Conservation (phyloP, 2,113 vertebrate species). For the Uropsilus gracilis region DNA sequence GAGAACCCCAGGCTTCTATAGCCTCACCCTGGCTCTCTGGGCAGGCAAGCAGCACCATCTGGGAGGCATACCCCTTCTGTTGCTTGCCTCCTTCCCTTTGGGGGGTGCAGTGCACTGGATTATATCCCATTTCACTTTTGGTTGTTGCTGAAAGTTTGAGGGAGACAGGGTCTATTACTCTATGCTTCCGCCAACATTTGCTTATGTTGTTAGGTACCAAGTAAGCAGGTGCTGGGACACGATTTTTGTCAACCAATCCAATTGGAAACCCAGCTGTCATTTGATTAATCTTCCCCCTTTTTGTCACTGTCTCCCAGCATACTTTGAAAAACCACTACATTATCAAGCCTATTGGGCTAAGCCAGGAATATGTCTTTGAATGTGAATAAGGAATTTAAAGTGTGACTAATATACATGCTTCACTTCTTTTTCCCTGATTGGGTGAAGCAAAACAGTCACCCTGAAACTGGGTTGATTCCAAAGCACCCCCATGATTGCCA, state of each 20-base stretch:
- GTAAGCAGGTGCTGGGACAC: background rate
- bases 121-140: background rate
- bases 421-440: background rate
- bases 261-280: background rate
- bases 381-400: constrained; percentile 45
- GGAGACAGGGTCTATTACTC: background rate
- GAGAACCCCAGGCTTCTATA: too few relatives aligned
- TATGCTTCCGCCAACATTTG: background rate
- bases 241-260: background rate
- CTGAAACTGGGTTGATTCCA: constrained; percentile 16
- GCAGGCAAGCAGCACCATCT: accelerated
- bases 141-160: background rate
- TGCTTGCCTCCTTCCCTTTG: background rate
- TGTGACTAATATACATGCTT: constrained; percentile 26
- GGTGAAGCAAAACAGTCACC: constrained; percentile 5
- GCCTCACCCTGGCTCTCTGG: background rate
- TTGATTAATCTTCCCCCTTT: constrained; percentile 12
- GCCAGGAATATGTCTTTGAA: constrained; percentile 48
- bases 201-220: background rate
- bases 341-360: background rate
- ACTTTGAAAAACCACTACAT: constrained; percentile 46
- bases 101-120: accelerated
- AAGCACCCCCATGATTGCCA: background rate
- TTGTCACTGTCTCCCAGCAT: background rate
- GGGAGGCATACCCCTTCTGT: background rate